These are phyloP conservation scores for Barnardius zonarius DNA, from an alignment of 2,113 vertebrate species.

Conservation along the genomic window DNA sequence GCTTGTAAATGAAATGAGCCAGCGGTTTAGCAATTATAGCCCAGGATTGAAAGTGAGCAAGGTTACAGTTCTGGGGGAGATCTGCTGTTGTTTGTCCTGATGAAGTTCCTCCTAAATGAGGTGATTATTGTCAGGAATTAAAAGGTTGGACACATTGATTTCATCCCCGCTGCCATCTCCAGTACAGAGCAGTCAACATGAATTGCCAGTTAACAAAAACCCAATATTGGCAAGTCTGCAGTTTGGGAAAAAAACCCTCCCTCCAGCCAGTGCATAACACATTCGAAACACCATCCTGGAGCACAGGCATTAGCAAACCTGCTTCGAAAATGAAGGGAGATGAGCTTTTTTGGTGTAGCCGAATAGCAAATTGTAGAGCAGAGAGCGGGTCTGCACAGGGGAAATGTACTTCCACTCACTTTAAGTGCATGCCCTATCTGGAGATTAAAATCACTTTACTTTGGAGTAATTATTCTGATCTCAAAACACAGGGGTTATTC, in stretches of 20 bases:
- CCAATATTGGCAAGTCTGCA: constrained; percentile 37
- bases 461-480: neutral
- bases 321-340: neutral
- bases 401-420: neutral
- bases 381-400: neutral
- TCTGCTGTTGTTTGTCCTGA: constrained; percentile 27
- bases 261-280: neutral
- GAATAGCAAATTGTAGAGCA: neutral
- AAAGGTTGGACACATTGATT: constrained; percentile 56
- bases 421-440: neutral
- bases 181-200: neutral
- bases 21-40: neutral
- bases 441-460: constrained; percentile 4
- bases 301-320: constrained; percentile 14
- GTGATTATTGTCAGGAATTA: constrained; percentile 55
- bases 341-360: neutral
- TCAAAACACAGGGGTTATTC: neutral
- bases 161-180: neutral
- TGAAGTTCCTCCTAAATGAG: constrained; percentile 43
- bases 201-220: constrained; percentile 52
- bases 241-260: neutral
- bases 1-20: neutral
- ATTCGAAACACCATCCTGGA: neutral
- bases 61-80: neutral
- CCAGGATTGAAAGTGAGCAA: neutral